These are phyloP conservation scores for Megalurothrips usitatus DNA, from an alignment of 2,888 invertebrate genomes.

Conservation along the genomic window DNA sequence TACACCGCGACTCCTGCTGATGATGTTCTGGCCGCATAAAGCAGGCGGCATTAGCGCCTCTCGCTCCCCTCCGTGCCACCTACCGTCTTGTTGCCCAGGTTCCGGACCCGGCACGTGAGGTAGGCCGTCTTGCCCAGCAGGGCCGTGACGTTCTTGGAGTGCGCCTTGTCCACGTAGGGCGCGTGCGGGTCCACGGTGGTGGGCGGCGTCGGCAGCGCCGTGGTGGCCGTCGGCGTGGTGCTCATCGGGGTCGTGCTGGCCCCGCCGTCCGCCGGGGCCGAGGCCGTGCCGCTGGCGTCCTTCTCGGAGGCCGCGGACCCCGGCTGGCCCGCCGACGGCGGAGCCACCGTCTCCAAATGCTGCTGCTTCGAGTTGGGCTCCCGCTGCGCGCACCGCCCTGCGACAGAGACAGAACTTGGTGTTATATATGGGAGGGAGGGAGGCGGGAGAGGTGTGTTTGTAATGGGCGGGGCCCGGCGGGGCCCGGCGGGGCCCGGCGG, in stretches of 20 bases:
- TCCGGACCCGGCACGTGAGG: slow-evolving; percentile 83
- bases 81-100: slow-evolving; percentile 86
- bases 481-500: too few relatives aligned
- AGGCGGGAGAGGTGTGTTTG: too few relatives aligned
- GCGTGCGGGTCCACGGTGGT: slow-evolving; percentile 52
- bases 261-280: not conserved
- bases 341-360: not conserved
- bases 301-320: not conserved
- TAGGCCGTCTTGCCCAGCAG: slow-evolving; percentile 85
- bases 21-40: too few relatives aligned
- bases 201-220: slow-evolving; percentile 47
- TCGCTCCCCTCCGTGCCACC: slow-evolving; percentile 45
- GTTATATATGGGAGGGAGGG: too few relatives aligned
- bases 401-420: not conserved
- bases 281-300: not conserved
- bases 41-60: too few relatives aligned
- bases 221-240: slow-evolving; percentile 39
- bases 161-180: slow-evolving; percentile 71
- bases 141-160: slow-evolving; percentile 71
- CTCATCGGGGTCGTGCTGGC: slow-evolving; percentile 27
- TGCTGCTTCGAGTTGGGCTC: slow-evolving; percentile 21
- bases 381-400: slow-evolving; percentile 17
- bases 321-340: not conserved
- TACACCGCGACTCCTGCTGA: too few relatives aligned
- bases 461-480: too few relatives aligned